A percentile compares a stretch with the other conserved stretches of the same genome.
Evolutionary conservation across 2,113 vertebrate genomes (phyloP).

Genomic region (Platycercus adscitus): DNA sequence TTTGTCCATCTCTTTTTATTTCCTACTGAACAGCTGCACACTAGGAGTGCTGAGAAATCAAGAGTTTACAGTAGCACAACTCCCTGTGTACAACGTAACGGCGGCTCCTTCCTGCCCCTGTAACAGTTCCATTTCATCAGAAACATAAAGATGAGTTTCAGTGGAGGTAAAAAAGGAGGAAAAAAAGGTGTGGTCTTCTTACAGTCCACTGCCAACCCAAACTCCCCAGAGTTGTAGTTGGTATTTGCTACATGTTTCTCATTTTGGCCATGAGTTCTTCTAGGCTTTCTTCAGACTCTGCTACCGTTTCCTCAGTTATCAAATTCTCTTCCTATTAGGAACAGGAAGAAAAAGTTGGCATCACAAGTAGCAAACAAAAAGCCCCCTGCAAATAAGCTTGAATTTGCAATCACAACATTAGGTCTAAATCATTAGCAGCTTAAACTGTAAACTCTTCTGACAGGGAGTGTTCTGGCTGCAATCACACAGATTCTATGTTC

Average conservation of each 20-base stretch:
- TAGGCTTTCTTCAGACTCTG: conserved; percentile 89
- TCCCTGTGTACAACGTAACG: neutral
- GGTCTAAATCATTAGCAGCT: neutral
- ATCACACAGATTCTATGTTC: neutral
- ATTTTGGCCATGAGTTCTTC: conserved; percentile 96
- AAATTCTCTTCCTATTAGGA: conserved; percentile 64
- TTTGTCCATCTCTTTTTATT: neutral
- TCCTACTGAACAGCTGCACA: neutral
- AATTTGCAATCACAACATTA: neutral
- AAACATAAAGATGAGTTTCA: neutral
- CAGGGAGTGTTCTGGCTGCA: neutral
- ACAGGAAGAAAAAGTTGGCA: neutral
- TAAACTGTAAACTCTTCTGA: neutral
- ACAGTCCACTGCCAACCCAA: neutral
- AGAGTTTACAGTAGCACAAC: neutral
- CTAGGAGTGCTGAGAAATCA: neutral
- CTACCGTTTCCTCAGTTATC: conserved; percentile 71
- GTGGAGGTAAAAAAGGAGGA: neutral
- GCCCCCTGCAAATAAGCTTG: rapidly evolving
- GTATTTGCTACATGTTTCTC: conserved; percentile 82
- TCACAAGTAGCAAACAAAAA: neutral
- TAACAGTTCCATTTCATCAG: neutral
- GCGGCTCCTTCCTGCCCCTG: neutral
- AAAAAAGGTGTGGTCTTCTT: neutral
- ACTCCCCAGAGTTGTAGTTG: neutral